Evolutionary conservation across 2,797 vertebrate species (phyloP).

Genomic region (Gymnoscopelus braueri): DNA sequence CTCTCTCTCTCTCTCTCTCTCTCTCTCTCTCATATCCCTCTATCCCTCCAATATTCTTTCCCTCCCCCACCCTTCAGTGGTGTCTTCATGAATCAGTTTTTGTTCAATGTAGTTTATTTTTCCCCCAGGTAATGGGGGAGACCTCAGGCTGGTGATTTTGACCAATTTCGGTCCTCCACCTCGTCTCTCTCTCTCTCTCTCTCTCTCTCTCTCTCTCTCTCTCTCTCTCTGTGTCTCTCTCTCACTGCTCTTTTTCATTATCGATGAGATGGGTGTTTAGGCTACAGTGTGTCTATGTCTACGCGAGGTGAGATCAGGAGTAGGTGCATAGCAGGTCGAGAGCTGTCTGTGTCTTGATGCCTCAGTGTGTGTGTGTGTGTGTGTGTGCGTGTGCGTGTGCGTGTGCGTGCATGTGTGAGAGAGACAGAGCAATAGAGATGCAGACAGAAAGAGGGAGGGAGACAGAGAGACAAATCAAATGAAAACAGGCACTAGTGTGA

Average conservation of each 20-base stretch:
- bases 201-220: too few relatives aligned
- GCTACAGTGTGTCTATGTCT: too few relatives aligned
- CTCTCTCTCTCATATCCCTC: neutral
- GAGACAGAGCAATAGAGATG: too few relatives aligned
- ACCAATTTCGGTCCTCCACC: neutral
- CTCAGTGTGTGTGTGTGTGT: too few relatives aligned
- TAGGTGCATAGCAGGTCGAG: too few relatives aligned
- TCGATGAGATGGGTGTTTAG: conserved; percentile 23
- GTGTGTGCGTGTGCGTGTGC: neutral
- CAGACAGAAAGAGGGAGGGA: neutral
- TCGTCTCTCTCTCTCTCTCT: too few relatives aligned
- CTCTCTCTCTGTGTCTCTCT: neutral
- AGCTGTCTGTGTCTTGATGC: too few relatives aligned
- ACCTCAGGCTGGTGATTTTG: conserved; percentile 6
- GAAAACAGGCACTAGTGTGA: neutral
- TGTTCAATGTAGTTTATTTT: too few relatives aligned
- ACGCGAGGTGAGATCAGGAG: too few relatives aligned
- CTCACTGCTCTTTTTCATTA: conserved; percentile 29
- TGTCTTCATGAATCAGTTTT: too few relatives aligned
- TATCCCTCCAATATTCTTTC: conserved; percentile 6
- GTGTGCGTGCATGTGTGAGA: neutral
- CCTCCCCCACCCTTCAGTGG: too few relatives aligned
- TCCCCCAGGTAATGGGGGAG: conserved; percentile 8
- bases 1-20: conserved; percentile 14
- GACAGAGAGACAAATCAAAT: neutral